phyloP scores from a whole-genome alignment of 2,113 vertebrate species.

The Terrapene triunguis region DNA sequence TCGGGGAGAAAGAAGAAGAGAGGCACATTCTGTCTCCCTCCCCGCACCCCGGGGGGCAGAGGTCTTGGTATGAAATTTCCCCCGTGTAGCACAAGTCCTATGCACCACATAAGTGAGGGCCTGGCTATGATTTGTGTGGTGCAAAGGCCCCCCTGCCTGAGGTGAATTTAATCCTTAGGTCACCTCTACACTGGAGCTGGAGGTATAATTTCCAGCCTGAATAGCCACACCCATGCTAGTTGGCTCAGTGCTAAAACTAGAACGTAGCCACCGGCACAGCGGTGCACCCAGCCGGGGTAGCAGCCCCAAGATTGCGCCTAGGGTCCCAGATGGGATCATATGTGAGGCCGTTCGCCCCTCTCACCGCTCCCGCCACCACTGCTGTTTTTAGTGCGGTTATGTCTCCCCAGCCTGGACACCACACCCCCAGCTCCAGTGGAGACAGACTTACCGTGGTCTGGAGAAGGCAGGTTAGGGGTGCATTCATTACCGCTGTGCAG shows the following conservation, averaged over 20 bases:
- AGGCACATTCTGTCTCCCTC: not conserved
- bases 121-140: fast-evolving
- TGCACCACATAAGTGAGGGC: not conserved
- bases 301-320: not conserved
- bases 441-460: not conserved
- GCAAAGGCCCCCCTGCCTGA: not conserved
- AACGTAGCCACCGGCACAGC: not conserved
- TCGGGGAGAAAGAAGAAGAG: not conserved
- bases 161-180: not conserved
- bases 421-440: not conserved
- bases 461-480: not conserved
- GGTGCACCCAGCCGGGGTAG: not conserved
- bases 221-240: not conserved
- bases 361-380: not conserved
- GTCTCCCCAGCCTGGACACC: not conserved
- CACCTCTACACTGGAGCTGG: not conserved
- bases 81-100: not conserved
- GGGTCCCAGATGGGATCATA: not conserved
- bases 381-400: not conserved
- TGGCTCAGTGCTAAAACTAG: not conserved
- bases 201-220: not conserved
- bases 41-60: no score
- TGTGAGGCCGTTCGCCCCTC: not conserved
- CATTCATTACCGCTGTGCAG: not conserved
- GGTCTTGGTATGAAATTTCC: fast-evolving